Conservation (phyloP, 2,888 invertebrate species). For the Pammene fasciana region DNA sequence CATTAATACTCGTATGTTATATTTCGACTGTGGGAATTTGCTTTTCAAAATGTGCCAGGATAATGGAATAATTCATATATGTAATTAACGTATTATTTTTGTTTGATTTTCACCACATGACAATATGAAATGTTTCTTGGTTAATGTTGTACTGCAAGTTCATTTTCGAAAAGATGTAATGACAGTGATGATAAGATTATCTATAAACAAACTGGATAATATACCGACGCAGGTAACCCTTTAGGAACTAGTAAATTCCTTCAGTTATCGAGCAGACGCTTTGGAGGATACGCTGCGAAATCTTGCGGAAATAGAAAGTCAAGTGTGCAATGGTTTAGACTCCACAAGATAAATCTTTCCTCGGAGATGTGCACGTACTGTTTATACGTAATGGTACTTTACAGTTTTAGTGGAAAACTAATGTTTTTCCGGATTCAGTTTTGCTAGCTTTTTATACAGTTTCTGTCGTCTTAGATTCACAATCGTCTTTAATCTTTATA, state of each 20-base stretch:
- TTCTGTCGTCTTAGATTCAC: constrained; percentile 16
- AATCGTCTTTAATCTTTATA: constrained; percentile 15
- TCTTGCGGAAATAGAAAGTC: constrained; percentile 75
- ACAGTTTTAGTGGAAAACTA: constrained; percentile 42
- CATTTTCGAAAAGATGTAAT: too few relatives aligned
- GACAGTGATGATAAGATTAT: too few relatives aligned
- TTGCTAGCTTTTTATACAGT: constrained; percentile 25
- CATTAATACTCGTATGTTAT: constrained; percentile 11
- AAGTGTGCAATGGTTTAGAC: constrained; percentile 67
- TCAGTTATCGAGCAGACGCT: constrained; percentile 67
- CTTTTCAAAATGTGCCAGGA: neutral
- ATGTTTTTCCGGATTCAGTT: constrained; percentile 37
- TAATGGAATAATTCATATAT: neutral
- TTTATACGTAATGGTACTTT: constrained; percentile 44
- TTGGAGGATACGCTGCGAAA: constrained; percentile 64
- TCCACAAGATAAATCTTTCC: constrained; percentile 60
- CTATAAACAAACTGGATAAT: too few relatives aligned
- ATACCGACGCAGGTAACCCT: neutral
- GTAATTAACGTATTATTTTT: neutral
- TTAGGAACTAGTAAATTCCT: constrained; percentile 52
- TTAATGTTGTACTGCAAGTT: too few relatives aligned
- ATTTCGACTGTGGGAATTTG: constrained; percentile 13
- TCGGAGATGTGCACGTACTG: constrained; percentile 46
- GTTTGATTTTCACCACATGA: too few relatives aligned
- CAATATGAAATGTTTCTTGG: too few relatives aligned